Conservation (phyloP, 2,797 vertebrate species). For the Rhinogobio ventralis region DNA sequence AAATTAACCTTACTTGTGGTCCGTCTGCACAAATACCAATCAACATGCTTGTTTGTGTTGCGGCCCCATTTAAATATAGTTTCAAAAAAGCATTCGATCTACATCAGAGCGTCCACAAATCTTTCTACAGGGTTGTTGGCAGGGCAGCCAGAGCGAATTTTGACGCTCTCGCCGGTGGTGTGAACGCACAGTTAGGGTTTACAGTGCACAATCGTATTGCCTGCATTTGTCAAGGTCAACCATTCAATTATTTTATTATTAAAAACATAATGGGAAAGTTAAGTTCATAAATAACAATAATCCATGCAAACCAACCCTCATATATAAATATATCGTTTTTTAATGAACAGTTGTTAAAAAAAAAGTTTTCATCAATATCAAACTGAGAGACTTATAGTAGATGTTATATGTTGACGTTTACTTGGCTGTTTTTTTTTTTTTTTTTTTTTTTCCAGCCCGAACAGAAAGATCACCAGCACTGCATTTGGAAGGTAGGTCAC, state of each 20-base stretch:
- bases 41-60: no score
- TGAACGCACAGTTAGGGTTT: no score
- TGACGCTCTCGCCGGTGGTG: no score
- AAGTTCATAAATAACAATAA: not conserved
- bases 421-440: conserved; percentile 48
- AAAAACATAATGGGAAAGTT: not conserved
- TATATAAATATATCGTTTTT: not conserved
- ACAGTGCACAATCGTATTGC: not conserved
- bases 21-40: no score
- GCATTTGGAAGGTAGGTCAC: conserved; percentile 93
- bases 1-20: no score
- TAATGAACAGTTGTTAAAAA: not conserved
- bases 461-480: conserved; percentile 94
- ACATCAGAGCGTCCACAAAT: no score
- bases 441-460: conserved; percentile 79
- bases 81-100: no score
- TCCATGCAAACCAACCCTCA: not conserved
- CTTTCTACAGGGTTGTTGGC: no score
- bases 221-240: not conserved
- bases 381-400: not conserved
- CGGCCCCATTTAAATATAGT: no score
- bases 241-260: not conserved
- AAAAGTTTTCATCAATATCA: not conserved
- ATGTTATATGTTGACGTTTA: not conserved
- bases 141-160: no score